These are phyloP conservation scores for Gila orcuttii DNA, from an alignment of 2,113 vertebrate genomes.

Conservation along the genomic window DNA sequence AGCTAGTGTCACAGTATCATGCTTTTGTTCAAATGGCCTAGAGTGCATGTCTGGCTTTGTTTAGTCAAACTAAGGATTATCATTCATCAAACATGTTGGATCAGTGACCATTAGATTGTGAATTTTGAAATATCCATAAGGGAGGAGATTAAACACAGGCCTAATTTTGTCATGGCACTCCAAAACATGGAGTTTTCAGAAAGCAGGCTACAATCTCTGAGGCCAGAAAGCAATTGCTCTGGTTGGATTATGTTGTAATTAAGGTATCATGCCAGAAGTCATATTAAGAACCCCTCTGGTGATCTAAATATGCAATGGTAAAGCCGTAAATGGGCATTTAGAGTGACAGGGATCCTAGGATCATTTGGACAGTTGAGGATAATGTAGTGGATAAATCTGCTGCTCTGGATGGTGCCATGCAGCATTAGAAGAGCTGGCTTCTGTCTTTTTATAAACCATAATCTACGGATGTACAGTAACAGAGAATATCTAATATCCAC, in stretches of 20 bases:
- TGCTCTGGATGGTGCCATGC: constrained; percentile 66
- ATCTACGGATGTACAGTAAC: constrained; percentile 80
- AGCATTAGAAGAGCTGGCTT: constrained; percentile 68
- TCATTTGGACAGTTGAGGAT: constrained; percentile 59
- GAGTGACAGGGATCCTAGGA: constrained; percentile 56
- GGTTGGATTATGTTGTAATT: constrained; percentile 76
- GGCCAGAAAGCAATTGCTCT: constrained; percentile 54
- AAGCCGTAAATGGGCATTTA: constrained; percentile 65
- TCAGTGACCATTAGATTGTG: constrained; percentile 38
- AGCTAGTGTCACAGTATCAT: constrained; percentile 30
- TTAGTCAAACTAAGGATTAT: constrained; percentile 35
- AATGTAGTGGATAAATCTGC: constrained; percentile 69
- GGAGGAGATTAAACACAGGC: constrained; percentile 33
- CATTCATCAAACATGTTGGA: constrained; percentile 23
- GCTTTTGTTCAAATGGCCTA: not conserved
- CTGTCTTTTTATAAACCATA: constrained; percentile 67
- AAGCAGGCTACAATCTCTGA: constrained; percentile 37
- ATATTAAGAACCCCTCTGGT: constrained; percentile 56
- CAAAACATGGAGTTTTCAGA: not conserved
- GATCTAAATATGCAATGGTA: constrained; percentile 65
- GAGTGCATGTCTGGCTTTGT: not conserved
- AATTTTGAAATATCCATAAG: constrained; percentile 13
- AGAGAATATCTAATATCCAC: constrained; percentile 79
- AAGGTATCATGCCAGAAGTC: constrained; percentile 73
- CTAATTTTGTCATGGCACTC: constrained; percentile 18